phyloP scores from a whole-genome alignment of 2,888 invertebrate genomes.

The Alcis repandata region DNA sequence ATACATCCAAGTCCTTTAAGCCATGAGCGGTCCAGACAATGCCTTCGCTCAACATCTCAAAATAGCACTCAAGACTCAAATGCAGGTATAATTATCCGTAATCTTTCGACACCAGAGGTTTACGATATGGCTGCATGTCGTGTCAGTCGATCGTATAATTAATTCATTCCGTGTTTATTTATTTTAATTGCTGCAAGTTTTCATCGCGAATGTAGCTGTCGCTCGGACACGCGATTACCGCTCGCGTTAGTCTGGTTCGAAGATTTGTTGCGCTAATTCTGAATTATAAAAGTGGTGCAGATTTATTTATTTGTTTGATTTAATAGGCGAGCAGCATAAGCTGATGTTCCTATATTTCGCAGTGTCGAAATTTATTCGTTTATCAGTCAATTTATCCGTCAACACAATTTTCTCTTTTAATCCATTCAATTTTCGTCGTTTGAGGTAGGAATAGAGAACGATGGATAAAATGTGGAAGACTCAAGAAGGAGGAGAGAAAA shows the following conservation, averaged over 20 bases:
- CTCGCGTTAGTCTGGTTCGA: slow-evolving; percentile 32
- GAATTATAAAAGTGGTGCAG: neutral
- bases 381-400: too few relatives aligned
- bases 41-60: slow-evolving; percentile 8
- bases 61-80: slow-evolving; percentile 26
- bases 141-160: slow-evolving; percentile 42
- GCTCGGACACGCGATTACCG: slow-evolving; percentile 24
- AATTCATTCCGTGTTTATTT: slow-evolving; percentile 40
- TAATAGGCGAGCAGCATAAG: too few relatives aligned
- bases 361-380: too few relatives aligned
- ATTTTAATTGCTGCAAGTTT: slow-evolving; percentile 40
- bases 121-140: slow-evolving; percentile 44
- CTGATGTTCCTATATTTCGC: too few relatives aligned
- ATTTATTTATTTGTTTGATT: too few relatives aligned
- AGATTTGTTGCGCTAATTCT: slow-evolving; percentile 23
- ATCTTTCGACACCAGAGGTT: slow-evolving; percentile 38
- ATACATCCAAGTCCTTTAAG: slow-evolving; percentile 15
- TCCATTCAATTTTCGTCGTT: too few relatives aligned
- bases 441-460: too few relatives aligned
- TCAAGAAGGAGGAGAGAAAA: too few relatives aligned
- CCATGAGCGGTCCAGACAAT: slow-evolving; percentile 17
- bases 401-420: too few relatives aligned
- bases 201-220: slow-evolving; percentile 43
- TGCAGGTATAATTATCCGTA: slow-evolving; percentile 19
- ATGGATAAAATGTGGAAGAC: too few relatives aligned